These are phyloP conservation scores for Alviniconcha marisindica DNA, from an alignment of 1,140 invertebrate species.

Conservation along the genomic window DNA sequence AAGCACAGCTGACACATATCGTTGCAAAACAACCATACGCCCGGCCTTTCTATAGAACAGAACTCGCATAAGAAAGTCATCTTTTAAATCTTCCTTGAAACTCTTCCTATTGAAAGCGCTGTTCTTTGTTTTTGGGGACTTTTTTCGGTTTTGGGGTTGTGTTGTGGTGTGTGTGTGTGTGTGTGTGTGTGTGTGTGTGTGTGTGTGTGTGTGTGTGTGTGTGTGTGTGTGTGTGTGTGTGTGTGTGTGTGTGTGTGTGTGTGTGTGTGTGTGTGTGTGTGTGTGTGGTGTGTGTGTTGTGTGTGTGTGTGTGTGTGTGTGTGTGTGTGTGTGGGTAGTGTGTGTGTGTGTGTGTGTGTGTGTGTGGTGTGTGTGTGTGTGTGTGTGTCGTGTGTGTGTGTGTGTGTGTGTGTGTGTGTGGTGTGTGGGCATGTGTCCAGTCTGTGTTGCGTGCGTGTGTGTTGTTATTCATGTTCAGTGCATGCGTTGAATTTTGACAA, in stretches of 20 bases:
- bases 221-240: background rate
- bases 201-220: background rate
- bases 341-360: background rate
- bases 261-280: slow-evolving; percentile 1
- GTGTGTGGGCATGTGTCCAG: background rate
- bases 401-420: too few relatives aligned
- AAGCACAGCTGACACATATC: too few relatives aligned
- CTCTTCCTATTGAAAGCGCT: background rate
- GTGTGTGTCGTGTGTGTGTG: too few relatives aligned
- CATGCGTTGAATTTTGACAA: too few relatives aligned
- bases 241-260: slow-evolving; percentile 7
- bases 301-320: background rate
- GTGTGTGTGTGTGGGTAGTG: too few relatives aligned
- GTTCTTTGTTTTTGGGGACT: background rate
- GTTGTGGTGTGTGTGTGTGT: slow-evolving; percentile 1
- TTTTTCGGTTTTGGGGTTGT: background rate
- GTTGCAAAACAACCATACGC: too few relatives aligned
- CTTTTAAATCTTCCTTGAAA: background rate
- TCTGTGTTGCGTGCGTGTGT: background rate
- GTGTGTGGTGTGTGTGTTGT: background rate
- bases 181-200: background rate
- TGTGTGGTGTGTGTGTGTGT: too few relatives aligned
- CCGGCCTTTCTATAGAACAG: too few relatives aligned
- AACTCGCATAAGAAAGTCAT: too few relatives aligned
- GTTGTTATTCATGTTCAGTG: too few relatives aligned